Evolutionary conservation across 1,140 invertebrate genomes (phyloP).

Genomic region (Leptinotarsa texana): DNA sequence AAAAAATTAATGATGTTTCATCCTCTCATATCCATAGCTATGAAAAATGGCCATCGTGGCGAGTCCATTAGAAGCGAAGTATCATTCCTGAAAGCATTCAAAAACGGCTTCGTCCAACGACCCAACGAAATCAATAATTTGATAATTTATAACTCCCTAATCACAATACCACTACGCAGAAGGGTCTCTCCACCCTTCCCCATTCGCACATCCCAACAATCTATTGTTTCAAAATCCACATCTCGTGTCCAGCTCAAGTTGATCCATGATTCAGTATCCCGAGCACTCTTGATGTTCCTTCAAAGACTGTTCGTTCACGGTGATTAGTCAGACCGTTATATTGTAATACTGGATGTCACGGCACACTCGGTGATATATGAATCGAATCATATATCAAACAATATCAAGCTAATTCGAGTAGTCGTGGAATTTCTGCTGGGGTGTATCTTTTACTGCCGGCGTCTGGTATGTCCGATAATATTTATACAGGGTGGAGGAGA

Average conservation of each 20-base stretch:
- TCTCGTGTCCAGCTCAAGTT: conserved; percentile 32
- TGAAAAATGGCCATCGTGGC: not conserved
- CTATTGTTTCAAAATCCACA: conserved; percentile 36
- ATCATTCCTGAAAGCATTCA: conserved; percentile 15
- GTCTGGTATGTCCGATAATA: conserved; percentile 8
- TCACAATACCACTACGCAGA: conserved; percentile 28
- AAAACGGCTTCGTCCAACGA: conserved; percentile 7
- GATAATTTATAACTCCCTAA: conserved; percentile 32
- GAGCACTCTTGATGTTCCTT: conserved; percentile 28
- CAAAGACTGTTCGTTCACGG: conserved; percentile 32
- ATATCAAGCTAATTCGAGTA: conserved; percentile 41
- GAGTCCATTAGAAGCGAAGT: conserved; percentile 12
- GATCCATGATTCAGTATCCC: conserved; percentile 24
- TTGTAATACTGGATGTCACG: conserved; percentile 32
- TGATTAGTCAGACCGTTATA: conserved; percentile 44
- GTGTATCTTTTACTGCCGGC: conserved; percentile 17
- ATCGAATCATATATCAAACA: conserved; percentile 47
- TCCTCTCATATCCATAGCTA: not conserved
- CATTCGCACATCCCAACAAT: conserved; percentile 24
- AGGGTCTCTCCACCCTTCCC: conserved; percentile 18
- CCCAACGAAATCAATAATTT: conserved; percentile 28
- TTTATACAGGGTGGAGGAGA: not conserved
- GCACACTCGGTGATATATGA: conserved; percentile 41
- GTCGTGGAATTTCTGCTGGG: conserved; percentile 27
- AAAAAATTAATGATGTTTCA: too few species aligned